These are phyloP conservation scores for Cyprinodon tularosa DNA, from an alignment of 2,113 vertebrate genomes.

Conservation along the genomic window DNA sequence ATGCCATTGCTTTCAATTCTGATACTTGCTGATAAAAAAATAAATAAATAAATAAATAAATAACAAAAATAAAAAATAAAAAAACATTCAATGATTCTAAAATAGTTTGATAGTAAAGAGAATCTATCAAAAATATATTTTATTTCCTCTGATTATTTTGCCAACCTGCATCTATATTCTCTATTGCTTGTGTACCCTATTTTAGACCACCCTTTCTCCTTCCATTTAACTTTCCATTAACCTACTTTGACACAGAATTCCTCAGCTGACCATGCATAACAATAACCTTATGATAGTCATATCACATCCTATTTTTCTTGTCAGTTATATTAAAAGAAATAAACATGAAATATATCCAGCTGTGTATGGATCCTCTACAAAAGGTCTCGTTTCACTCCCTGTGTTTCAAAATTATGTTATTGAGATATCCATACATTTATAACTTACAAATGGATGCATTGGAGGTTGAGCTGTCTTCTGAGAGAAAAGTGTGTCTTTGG, in stretches of 20 bases:
- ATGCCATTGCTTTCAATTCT: neutral
- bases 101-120: too few relatives aligned
- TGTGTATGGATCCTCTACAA: neutral
- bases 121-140: too few relatives aligned
- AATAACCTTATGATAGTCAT: neutral
- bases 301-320: neutral
- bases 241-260: neutral
- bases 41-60: too few relatives aligned
- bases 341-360: neutral
- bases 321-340: neutral
- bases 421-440: neutral
- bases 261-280: neutral
- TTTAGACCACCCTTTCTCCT: neutral
- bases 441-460: constrained; percentile 81
- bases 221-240: neutral
- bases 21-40: neutral
- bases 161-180: too few relatives aligned
- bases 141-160: too few relatives aligned
- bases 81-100: too few relatives aligned
- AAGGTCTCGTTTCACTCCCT: neutral
- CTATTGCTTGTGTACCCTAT: neutral
- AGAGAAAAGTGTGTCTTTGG: constrained; percentile 66
- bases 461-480: constrained; percentile 19
- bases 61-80: too few relatives aligned
- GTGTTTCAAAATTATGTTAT: neutral